Base-by-base conservation (phyloP, 1,140 invertebrate species). In the Maconellicoccus hirsutus region DNA sequence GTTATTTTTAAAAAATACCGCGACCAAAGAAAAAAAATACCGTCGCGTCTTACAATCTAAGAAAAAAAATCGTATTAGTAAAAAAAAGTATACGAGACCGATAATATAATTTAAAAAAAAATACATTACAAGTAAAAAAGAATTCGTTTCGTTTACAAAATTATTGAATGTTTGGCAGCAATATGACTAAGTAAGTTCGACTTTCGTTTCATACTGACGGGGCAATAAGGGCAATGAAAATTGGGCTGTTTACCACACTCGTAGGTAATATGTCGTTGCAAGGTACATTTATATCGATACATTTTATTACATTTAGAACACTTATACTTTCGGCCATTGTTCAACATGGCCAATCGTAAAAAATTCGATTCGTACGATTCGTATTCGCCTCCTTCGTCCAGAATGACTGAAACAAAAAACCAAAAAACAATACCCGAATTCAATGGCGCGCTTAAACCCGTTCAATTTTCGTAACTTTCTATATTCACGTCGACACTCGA, bases 241-340 rank as follows among this genome's bases (percentile, higher is more conserved):
- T 82, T 77, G 0, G 84, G 83, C 42, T 83, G 82, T 73, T 83
- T 81, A 8, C 84, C 84, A 71, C 84, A 85, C 76, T 85, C 83
- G 76, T 81, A 81, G 72, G 76, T 79, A 59, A 72, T 52, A 38
- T 75, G 74, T 7, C 72, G 63, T 72, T 79, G 80, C 75, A 84
- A 79, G 74, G 83, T 83, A 38, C 82, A 78, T 16, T 82, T 76
- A 75, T 81, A 80, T 1, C 79, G 79, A 74, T 85, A 85, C 73
- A 76, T 78, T 75, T 81, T 81, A 71, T 76, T 75, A 77, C 81
- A 82, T 75, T 80, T 79, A 70, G 75, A 29, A 70, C 76, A 76
- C 6, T 73, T 71, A 66, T 66, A 66, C 22, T 66, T 66, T 22
- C 61, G 61, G 4, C 61, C 61, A 16, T 66, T 66, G 16, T 66